phyloP scores from a whole-genome alignment of 2,888 invertebrate species.

The Ypsolopha sequella region DNA sequence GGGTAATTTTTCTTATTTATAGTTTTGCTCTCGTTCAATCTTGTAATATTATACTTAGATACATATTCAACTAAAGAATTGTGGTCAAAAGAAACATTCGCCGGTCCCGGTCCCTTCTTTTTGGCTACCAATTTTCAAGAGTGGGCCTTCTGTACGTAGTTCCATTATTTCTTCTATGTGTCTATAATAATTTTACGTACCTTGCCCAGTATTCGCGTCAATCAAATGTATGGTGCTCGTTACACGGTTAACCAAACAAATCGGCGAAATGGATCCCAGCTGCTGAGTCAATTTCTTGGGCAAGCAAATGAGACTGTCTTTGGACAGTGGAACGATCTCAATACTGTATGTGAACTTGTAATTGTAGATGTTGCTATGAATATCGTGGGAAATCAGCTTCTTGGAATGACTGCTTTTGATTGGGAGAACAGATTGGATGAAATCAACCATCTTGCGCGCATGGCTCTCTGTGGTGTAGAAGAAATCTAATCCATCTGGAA shows the following conservation, averaged over 20 bases:
- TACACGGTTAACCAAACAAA: constrained; percentile 91
- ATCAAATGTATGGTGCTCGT: constrained; percentile 93
- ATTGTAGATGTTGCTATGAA: constrained; percentile 95
- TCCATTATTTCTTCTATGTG: too few relatives aligned
- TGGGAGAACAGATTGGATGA: constrained; percentile 89
- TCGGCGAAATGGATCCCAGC: constrained; percentile 87
- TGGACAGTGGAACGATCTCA: constrained; percentile 96
- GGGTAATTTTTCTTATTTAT: too few relatives aligned
- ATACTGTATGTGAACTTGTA: constrained; percentile 96
- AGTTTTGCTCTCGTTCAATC: too few relatives aligned
- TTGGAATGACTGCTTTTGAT: constrained; percentile 91
- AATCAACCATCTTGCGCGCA: constrained; percentile 96
- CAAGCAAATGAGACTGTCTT: constrained; percentile 93
- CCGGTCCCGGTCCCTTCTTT: too few relatives aligned
- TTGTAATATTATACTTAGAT: too few relatives aligned
- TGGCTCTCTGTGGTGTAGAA: constrained; percentile 90
- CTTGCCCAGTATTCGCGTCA: constrained; percentile 89
- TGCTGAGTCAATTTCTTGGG: constrained; percentile 88
- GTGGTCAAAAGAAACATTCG: too few relatives aligned
- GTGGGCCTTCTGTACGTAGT: too few relatives aligned
- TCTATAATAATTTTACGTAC: constrained; percentile 45
- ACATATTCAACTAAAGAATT: too few relatives aligned
- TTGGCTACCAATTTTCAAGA: too few relatives aligned
- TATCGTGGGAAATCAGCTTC: constrained; percentile 96
- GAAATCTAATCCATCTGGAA: constrained; percentile 93